These are phyloP conservation scores for Poecilia velifera DNA, from an alignment of 2,797 vertebrate species.

Conservation along the genomic window DNA sequence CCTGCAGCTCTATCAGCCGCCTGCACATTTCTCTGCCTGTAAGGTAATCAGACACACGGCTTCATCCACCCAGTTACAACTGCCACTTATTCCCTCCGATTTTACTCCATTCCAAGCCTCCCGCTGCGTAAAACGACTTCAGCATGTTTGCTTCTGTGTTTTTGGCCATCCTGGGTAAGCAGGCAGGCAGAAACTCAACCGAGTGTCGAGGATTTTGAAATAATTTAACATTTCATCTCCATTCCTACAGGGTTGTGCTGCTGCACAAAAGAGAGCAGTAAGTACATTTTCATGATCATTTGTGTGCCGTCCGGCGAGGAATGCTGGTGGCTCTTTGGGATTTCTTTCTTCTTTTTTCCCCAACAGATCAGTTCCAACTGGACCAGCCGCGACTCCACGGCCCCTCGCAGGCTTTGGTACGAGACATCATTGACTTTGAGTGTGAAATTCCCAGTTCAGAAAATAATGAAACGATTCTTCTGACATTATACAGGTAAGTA, in stretches of 20 bases:
- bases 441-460: conserved; percentile 44
- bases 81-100: not conserved
- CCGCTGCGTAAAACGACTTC: not conserved
- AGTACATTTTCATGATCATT: conserved; percentile 33
- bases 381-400: conserved; percentile 44
- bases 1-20: conserved; percentile 62
- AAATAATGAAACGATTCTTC: conserved; percentile 30
- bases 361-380: conserved; percentile 38
- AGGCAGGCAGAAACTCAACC: conserved; percentile 5
- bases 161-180: conserved; percentile 66
- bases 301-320: not conserved
- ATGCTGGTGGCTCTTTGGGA: not conserved
- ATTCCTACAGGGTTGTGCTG: conserved; percentile 49
- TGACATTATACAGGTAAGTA: conserved; percentile 66
- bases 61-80: conserved; percentile 19
- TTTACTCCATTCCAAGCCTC: not conserved
- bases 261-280: conserved; percentile 54
- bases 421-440: rapidly evolving
- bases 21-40: conserved; percentile 48
- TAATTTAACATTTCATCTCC: not conserved
- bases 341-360: not conserved
- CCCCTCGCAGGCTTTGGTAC: conserved; percentile 37
- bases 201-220: not conserved
- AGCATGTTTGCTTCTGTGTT: conserved; percentile 55
- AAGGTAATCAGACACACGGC: not conserved